phyloP scores from a whole-genome alignment of 2,797 vertebrate species.

The Myotis pilosus region DNA sequence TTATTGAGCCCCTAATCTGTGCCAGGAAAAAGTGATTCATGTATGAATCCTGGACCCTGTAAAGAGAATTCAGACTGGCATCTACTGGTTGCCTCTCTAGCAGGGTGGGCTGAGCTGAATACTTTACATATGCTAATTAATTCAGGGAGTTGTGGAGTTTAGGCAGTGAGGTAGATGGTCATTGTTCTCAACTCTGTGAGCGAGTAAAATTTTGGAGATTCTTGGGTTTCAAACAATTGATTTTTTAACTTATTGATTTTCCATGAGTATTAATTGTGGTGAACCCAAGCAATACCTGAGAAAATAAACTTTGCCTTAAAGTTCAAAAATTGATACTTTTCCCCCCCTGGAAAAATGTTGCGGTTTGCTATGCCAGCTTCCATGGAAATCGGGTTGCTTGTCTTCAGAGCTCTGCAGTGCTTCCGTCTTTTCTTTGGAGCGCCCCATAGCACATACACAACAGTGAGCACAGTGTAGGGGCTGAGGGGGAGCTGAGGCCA shows the following conservation, averaged over 20 bases:
- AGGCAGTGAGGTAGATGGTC: neutral
- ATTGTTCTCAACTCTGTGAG: neutral
- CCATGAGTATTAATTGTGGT: neutral
- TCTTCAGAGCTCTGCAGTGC: neutral
- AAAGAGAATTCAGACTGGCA: neutral
- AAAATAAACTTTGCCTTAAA: neutral
- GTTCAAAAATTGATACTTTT: neutral
- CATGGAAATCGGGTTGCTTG: neutral
- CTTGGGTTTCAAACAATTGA: neutral
- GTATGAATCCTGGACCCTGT: neutral
- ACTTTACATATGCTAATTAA: neutral
- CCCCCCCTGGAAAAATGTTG: neutral
- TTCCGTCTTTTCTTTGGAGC: neutral
- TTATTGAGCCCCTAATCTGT: slow-evolving; percentile 48
- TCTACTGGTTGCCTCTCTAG: neutral
- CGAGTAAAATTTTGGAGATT: neutral
- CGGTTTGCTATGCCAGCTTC: neutral
- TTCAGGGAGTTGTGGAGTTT: neutral
- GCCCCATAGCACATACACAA: fast-evolving
- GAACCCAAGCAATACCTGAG: neutral
- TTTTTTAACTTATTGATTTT: neutral
- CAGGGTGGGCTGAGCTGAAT: neutral
- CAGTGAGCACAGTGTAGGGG: neutral
- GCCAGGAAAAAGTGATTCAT: neutral
- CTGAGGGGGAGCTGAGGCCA: neutral